Evolutionary conservation across 2,888 invertebrate genomes (phyloP).

Genomic region (Theodoxus fluviatilis): DNA sequence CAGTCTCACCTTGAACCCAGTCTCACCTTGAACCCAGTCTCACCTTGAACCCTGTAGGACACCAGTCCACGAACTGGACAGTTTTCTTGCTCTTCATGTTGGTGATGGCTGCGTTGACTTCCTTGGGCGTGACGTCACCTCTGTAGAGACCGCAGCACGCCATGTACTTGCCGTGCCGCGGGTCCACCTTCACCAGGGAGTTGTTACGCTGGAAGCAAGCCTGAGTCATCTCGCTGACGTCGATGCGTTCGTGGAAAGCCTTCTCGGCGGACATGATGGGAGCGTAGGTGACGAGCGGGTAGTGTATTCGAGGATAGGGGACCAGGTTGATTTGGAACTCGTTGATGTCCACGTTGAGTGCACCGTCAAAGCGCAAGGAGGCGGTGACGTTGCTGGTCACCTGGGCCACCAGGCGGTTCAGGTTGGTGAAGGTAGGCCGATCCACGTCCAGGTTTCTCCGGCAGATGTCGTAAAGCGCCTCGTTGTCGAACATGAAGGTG

Average conservation of each 20-base stretch:
- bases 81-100: neutral
- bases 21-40: too few species aligned
- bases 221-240: neutral
- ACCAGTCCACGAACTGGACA: slow-evolving; percentile 12
- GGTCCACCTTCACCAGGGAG: neutral
- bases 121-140: neutral
- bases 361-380: neutral
- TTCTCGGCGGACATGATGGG: slow-evolving; percentile 3
- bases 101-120: slow-evolving; percentile 5
- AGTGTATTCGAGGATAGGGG: slow-evolving; percentile 5
- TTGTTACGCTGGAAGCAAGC: neutral
- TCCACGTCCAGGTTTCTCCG: neutral
- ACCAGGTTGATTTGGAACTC: slow-evolving; percentile 11
- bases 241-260: neutral
- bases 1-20: too few species aligned
- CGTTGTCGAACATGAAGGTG: slow-evolving; percentile 13
- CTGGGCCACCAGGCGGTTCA: slow-evolving; percentile 1
- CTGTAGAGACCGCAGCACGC: slow-evolving; percentile 4
- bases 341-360: slow-evolving; percentile 3
- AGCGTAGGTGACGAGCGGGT: slow-evolving; percentile 4
- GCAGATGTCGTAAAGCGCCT: slow-evolving; percentile 14
- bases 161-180: slow-evolving; percentile 10
- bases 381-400: neutral
- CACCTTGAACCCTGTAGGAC: slow-evolving; percentile 5
- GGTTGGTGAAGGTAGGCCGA: neutral